These are phyloP conservation scores for Antheraea assamensis DNA, from an alignment of 2,888 invertebrate genomes.

Conservation along the genomic window DNA sequence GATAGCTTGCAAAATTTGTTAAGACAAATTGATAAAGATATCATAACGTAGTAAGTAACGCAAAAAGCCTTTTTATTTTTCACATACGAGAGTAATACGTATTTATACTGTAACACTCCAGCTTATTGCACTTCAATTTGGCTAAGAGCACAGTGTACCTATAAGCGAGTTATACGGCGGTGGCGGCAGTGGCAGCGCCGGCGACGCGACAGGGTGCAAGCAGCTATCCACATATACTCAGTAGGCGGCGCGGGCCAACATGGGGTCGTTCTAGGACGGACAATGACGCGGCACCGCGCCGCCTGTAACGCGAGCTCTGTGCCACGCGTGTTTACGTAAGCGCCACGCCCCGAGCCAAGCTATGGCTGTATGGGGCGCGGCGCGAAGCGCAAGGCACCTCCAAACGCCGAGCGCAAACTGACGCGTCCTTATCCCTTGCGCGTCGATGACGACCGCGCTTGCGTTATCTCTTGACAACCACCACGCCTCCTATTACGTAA, in stretches of 20 bases:
- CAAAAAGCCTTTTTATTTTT: neutral
- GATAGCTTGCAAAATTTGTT: neutral
- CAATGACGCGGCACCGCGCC: constrained; percentile 73
- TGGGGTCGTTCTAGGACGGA: constrained; percentile 76
- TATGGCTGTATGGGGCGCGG: constrained; percentile 78
- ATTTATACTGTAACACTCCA: neutral
- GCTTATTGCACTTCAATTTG: neutral
- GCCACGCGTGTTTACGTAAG: constrained; percentile 81
- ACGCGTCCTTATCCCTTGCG: constrained; percentile 62
- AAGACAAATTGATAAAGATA: neutral
- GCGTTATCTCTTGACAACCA: constrained; percentile 60
- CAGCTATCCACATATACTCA: constrained; percentile 69
- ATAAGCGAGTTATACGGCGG: constrained; percentile 72
- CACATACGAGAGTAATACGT: neutral
- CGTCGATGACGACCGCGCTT: constrained; percentile 59
- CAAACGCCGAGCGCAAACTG: constrained; percentile 79
- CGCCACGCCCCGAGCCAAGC: constrained; percentile 82
- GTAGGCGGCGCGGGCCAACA: constrained; percentile 74
- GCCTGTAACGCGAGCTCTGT: constrained; percentile 59
- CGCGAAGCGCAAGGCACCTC: constrained; percentile 76
- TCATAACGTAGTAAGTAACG: neutral
- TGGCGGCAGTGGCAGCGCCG: constrained; percentile 72
- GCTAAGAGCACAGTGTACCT: constrained; percentile 54
- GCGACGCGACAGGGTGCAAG: constrained; percentile 64
- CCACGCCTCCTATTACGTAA: constrained; percentile 72